Evolutionary conservation across 2,888 invertebrate species (phyloP), one percentile per base, ranked within the genome.

Genomic region (Deilephila elpenor): DNA sequence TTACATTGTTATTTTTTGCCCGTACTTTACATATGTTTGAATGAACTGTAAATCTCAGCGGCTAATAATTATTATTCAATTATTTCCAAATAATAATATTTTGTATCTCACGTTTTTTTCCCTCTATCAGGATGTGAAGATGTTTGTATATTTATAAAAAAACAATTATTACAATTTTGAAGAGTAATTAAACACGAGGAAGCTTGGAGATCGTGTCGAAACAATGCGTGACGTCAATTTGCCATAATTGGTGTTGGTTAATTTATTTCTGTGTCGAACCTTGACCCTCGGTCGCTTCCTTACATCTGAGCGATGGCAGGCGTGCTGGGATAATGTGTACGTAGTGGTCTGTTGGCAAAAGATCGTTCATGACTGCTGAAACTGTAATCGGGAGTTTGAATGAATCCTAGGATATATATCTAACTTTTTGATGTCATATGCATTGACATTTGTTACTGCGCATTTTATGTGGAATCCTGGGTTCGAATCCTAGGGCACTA

Each of bases 151-250:
- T 25, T 51, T 67, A 25, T 67, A 67, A 67, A 67, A 67, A 51
- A 67, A 62, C 34, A 62, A 62, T 62, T 62, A 62, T 51, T 56
- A 56, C 56, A 67, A 67, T 67, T 67, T 67, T 17, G 25, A 25
- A 51, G 19, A 34, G 67, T 20, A 67, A 67, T 67, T 67, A 67
- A 67, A 17, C 25, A 67, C 25, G 67, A 67, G 67, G 67, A 67
- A 67, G 67, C 67, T 44, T 51, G 25, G 67, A 25, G 51, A 25
- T 67, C 67, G 51, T 67, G 67, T 67, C 51, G 51, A 67, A 67
- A 67, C 67, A 67, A 67, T 67, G 44, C 67, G 51, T 67, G 67
- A 51, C 67, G 67, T 51, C 44, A 64, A 64, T 67, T 67, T 67
- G 51, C 67, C 51, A 51, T 67, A 67, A 67, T 67, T 67, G 67